These are phyloP conservation scores for Martes martes DNA, from an alignment of 2,113 vertebrate species.

Conservation along the genomic window DNA sequence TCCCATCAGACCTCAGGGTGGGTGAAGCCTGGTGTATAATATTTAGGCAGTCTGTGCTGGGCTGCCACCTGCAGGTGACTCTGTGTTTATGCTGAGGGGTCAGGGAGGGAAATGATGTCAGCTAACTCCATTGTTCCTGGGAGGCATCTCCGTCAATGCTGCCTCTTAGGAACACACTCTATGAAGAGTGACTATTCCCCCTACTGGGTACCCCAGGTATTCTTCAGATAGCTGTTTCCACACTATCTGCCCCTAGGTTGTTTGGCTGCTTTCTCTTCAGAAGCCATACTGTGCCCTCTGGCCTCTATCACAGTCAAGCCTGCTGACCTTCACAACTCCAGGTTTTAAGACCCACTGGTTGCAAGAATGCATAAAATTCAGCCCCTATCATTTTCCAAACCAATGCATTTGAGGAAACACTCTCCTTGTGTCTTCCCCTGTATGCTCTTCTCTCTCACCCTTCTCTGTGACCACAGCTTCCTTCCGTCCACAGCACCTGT, in stretches of 20 bases:
- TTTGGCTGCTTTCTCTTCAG: not conserved
- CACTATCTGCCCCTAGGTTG: not conserved
- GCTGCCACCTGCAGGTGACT: not conserved
- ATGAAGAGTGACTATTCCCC: not conserved
- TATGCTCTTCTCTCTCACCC: not conserved
- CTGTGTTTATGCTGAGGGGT: not conserved
- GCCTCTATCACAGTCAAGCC: not conserved
- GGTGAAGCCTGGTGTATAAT: not conserved
- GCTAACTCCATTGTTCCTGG: not conserved
- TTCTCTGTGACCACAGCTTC: not conserved
- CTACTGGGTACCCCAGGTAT: not conserved
- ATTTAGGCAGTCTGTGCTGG: not conserved
- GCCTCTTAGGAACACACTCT: not conserved
- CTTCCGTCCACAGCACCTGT: not conserved
- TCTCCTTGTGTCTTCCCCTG: not conserved
- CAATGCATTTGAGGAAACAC: not conserved
- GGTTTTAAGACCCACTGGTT: not conserved
- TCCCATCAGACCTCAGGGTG: not conserved
- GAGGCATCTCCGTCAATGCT: not conserved
- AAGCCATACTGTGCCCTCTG: not conserved
- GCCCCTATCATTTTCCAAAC: not conserved
- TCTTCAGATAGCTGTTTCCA: not conserved
- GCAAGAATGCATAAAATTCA: not conserved
- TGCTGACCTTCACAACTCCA: not conserved
- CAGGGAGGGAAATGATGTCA: not conserved